A percentile compares a stretch with the other conserved stretches of the same genome.
Evolutionary conservation across 2,888 invertebrate species (phyloP).

Genomic region (Agrotis puta): DNA sequence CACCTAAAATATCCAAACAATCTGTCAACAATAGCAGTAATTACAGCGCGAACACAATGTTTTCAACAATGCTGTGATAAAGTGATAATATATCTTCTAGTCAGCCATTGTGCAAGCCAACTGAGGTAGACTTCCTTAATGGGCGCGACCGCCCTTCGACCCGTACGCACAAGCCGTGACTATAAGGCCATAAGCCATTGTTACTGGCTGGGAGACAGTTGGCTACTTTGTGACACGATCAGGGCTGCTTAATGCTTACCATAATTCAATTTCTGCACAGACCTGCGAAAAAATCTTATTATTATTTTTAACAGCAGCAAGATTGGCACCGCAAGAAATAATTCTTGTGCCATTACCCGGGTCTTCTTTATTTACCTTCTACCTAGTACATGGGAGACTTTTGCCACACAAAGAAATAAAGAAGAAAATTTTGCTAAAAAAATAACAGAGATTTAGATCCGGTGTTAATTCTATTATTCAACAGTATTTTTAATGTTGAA

Average conservation of each 20-base stretch:
- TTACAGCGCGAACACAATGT: conserved; percentile 36
- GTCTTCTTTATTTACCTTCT: too few relatives aligned
- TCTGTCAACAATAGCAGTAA: conserved; percentile 55
- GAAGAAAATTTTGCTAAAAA: too few relatives aligned
- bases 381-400: too few relatives aligned
- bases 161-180: conserved; percentile 68
- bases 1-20: conserved; percentile 18
- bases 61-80: conserved; percentile 50
- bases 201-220: conserved; percentile 45
- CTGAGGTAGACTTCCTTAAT: conserved; percentile 77
- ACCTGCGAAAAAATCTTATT: too few relatives aligned
- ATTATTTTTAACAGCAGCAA: too few relatives aligned
- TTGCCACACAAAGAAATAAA: too few relatives aligned
- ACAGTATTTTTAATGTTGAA: too few relatives aligned
- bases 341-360: too few relatives aligned
- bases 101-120: conserved; percentile 70
- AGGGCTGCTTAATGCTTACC: conserved; percentile 24
- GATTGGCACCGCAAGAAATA: too few relatives aligned
- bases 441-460: too few relatives aligned
- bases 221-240: conserved; percentile 21
- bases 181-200: conserved; percentile 56
- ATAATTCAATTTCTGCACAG: neutral
- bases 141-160: conserved; percentile 68
- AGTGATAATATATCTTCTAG: conserved; percentile 41
- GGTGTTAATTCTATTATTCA: too few relatives aligned